Evolutionary conservation across 2,113 vertebrate genomes (phyloP).

Genomic region (Centropus unirufus): DNA sequence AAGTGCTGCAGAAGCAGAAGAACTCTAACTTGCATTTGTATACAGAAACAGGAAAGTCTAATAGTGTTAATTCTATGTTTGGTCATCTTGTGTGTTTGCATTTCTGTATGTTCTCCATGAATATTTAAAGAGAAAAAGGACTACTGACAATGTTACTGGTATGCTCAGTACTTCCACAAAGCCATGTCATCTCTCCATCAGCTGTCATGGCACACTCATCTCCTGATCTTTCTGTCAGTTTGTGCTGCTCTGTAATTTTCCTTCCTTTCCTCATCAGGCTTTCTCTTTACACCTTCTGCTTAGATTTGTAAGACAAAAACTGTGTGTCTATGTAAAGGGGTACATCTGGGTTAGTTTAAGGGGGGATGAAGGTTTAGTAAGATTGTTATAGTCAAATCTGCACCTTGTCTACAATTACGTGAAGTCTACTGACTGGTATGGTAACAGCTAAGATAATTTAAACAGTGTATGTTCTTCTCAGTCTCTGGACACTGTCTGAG

Average conservation of each 20-base stretch:
- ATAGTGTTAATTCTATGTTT: background rate
- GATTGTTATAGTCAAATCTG: background rate
- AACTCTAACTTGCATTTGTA: background rate
- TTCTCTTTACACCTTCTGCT: background rate
- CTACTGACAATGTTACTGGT: rapidly evolving
- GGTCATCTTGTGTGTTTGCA: background rate
- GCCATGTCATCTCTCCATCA: rapidly evolving
- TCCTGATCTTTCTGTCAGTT: background rate
- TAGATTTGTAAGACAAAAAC: background rate
- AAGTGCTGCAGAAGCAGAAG: background rate
- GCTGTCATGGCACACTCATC: rapidly evolving
- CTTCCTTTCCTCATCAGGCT: background rate
- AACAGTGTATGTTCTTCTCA: background rate
- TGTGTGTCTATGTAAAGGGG: background rate
- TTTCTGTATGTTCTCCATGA: background rate
- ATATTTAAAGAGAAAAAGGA: background rate
- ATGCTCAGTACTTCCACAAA: background rate
- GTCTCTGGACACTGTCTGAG: background rate
- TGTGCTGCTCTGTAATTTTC: background rate
- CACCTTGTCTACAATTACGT: background rate
- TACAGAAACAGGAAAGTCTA: background rate
- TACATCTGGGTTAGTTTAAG: background rate
- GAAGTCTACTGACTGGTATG: background rate
- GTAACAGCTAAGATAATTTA: background rate
- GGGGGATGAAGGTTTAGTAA: background rate